These are phyloP conservation scores for Drosophila lini DNA, from an alignment of 1,140 invertebrate species.

Conservation along the genomic window DNA sequence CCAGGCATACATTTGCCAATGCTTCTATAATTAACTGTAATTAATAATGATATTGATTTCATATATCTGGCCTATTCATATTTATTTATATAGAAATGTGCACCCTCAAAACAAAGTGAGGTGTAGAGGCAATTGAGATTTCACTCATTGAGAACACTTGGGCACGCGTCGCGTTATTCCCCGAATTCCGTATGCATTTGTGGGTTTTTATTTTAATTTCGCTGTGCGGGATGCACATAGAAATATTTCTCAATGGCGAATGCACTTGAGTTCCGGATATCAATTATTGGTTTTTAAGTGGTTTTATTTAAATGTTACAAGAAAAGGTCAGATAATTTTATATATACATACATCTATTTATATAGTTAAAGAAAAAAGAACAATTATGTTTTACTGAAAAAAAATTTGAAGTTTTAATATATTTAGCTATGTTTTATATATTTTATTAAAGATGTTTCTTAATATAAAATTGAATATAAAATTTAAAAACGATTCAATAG, in stretches of 20 bases:
- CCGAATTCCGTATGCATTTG: neutral
- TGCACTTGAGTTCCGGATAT: constrained; percentile 61
- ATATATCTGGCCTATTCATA: constrained; percentile 1
- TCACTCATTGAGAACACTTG: constrained; percentile 35
- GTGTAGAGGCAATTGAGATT: constrained; percentile 39
- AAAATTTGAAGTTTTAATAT: neutral
- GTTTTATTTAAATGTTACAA: neutral
- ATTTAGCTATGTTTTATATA: neutral
- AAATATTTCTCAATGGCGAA: constrained; percentile 8
- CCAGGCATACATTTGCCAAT: neutral
- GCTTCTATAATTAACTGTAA: constrained; percentile 34
- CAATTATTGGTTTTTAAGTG: constrained; percentile 67
- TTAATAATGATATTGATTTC: constrained; percentile 29
- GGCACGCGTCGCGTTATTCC: constrained; percentile 33
- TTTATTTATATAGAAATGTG: constrained; percentile 24
- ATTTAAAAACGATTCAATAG: too few species aligned
- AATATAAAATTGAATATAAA: neutral
- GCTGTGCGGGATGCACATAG: constrained; percentile 13
- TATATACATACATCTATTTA: neutral
- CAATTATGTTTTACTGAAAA: too few species aligned
- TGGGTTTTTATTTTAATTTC: constrained; percentile 20
- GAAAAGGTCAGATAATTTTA: neutral
- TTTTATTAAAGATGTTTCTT: neutral
- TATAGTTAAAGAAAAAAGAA: neutral
- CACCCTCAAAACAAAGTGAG: constrained; percentile 25